phyloP scores from a whole-genome alignment of 2,888 invertebrate species.

The Stenodera caucasica region DNA sequence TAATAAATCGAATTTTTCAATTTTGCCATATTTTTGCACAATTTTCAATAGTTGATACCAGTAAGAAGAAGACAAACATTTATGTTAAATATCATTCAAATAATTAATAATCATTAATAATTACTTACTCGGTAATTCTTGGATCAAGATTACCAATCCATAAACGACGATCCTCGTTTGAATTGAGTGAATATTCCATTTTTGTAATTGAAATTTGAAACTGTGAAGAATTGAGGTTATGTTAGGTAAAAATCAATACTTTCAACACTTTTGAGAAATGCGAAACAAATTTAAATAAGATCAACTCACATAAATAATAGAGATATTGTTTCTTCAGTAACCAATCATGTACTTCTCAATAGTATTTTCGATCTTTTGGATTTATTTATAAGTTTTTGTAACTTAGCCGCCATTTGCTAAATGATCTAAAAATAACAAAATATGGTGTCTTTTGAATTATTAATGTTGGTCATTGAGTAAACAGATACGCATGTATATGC shows the following conservation, averaged over 20 bases:
- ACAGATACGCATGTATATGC: not conserved
- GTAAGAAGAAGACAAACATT: slow-evolving; percentile 58
- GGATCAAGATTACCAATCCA: slow-evolving; percentile 94
- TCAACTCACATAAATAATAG: not conserved
- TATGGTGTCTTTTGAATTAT: not conserved
- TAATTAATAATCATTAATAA: too few species aligned
- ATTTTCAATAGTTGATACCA: slow-evolving; percentile 96
- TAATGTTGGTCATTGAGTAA: not conserved
- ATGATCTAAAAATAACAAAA: not conserved
- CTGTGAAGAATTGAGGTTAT: slow-evolving; percentile 16
- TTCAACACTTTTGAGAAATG: not conserved
- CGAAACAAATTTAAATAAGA: not conserved
- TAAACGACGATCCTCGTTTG: slow-evolving; percentile 69
- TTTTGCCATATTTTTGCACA: slow-evolving; percentile 89
- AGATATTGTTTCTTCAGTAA: too few species aligned
- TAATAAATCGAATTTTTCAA: slow-evolving; percentile 94
- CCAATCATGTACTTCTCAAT: too few species aligned
- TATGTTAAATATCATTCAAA: slow-evolving; percentile 31
- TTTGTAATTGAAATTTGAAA: too few species aligned
- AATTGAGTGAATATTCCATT: too few species aligned
- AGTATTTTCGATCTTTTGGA: too few species aligned
- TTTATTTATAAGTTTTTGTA: too few species aligned
- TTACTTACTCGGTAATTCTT: slow-evolving; percentile 91
- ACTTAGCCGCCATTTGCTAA: too few species aligned
- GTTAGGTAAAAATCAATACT: not conserved